phyloP scores from a whole-genome alignment of 2,113 vertebrate genomes.

The Brienomyrus brachyistius region DNA sequence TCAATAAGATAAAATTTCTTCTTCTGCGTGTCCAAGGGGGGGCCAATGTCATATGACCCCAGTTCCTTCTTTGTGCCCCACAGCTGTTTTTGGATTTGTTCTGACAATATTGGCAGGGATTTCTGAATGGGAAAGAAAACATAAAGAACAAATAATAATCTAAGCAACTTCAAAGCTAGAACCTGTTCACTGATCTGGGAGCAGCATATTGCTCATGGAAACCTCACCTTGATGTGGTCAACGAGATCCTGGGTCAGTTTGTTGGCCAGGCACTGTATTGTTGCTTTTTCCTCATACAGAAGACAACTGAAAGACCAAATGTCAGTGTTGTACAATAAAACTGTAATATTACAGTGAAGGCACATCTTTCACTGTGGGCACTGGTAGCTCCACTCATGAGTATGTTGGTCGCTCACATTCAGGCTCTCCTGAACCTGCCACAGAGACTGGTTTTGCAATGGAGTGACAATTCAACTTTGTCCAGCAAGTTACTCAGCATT shows the following conservation, averaged over 20 bases:
- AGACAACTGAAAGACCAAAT: conserved; percentile 20
- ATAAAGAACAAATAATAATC: background rate
- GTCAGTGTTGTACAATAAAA: background rate
- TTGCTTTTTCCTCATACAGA: conserved; percentile 36
- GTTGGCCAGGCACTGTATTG: conserved; percentile 27
- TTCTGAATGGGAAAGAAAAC: conserved; percentile 16
- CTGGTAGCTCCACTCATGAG: background rate
- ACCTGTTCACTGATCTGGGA: background rate
- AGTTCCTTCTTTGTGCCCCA: conserved; percentile 25
- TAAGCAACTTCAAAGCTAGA: background rate
- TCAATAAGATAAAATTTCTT: conserved; percentile 14
- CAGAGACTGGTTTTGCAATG: too few relatives aligned
- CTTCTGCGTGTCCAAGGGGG: conserved; percentile 24
- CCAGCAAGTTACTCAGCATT: too few relatives aligned
- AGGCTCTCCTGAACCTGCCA: too few relatives aligned
- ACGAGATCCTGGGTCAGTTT: conserved; percentile 38
- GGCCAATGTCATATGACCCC: conserved; percentile 14
- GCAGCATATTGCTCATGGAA: too few relatives aligned
- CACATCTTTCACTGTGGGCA: background rate
- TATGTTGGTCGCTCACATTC: too few relatives aligned
- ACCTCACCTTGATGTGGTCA: conserved; percentile 37
- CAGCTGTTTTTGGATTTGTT: conserved; percentile 32
- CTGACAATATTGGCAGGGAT: conserved; percentile 30
- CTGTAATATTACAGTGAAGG: background rate
- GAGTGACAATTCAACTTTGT: too few relatives aligned